A percentile compares a stretch with the other conserved stretches of the same genome.
Conservation (phyloP, 2,888 invertebrate species). For the Acleris cristana region DNA sequence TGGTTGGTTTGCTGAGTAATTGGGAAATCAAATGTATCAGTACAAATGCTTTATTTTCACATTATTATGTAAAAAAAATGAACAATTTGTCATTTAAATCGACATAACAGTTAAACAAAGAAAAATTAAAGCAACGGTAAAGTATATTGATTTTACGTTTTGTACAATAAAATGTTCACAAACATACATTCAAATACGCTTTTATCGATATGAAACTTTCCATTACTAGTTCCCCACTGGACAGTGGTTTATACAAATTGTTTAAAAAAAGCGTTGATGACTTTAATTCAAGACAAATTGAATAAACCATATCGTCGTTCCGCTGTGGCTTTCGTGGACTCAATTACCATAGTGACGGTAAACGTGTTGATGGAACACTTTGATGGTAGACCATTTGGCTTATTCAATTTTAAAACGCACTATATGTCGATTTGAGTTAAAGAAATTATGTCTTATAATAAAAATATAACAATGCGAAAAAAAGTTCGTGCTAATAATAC, state of each 20-base stretch:
- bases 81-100: no score
- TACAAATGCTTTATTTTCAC: no score
- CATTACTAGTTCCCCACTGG: constrained; percentile 9
- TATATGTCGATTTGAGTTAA: constrained; percentile 15
- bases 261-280: constrained; percentile 52
- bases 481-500: not conserved
- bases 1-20: no score
- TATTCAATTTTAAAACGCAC: constrained; percentile 10
- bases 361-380: constrained; percentile 39
- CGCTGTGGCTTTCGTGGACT: constrained; percentile 53
- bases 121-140: no score
- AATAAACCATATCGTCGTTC: constrained; percentile 71
- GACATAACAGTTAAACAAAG: no score
- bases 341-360: constrained; percentile 33
- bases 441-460: not conserved
- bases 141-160: no score
- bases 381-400: constrained; percentile 36
- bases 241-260: constrained; percentile 22
- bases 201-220: constrained; percentile 4
- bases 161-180: no score
- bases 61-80: no score
- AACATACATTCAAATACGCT: no score
- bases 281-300: constrained; percentile 55
- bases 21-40: no score
- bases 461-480: not conserved